Base-by-base conservation (phyloP, 1,140 invertebrate genomes). In the Panagrolaimus sp. region DNA sequence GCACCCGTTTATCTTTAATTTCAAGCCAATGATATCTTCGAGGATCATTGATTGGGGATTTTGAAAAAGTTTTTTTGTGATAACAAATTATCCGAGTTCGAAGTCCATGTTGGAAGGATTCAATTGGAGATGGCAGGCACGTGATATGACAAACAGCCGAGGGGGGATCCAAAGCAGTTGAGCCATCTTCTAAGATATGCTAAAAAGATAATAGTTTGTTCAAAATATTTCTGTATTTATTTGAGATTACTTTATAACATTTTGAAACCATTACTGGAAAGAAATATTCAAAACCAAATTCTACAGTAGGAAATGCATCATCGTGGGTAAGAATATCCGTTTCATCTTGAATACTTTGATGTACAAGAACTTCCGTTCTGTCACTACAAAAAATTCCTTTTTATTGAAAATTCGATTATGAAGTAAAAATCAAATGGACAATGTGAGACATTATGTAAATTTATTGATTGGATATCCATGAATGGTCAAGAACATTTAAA, bases 241-340 rank as follows among this genome's bases (percentile, higher is more conserved):
- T 5, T 58, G 43, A 44, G 21, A 72, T 70, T 46, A 79, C 78
- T 72, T 79, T 76, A 63, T 82, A 82, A 48, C 78, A 80, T 69
- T 83, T 83, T 7, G 81, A 78, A 17, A 83, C 78, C 15, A 82
- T 82, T 47, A 75, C 73, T 1, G 80, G 76, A 46, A 82, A 79
- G 62, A 82, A 82, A 52, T 83, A 82, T 52, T 82, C 80, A 64
- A 82, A 82, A 7, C 80, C 80, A 47, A 82, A 82, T 66, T 82
- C 80, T 3, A 83, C 82, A 15, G 79, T 75, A 10, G 80, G 80
- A 38, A 82, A 82, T 38, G 71, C 74, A 21, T 83, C 80, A 15
- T 73, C 71, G 8, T 63, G 55, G 17, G 26, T 77, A 46, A 75
- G 45, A 14, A 81, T 70, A 47, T 76, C 69, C 8, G 64, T 58